phyloP scores from a whole-genome alignment of 2,888 invertebrate species.

The Hydrotaea cyrtoneurina region DNA sequence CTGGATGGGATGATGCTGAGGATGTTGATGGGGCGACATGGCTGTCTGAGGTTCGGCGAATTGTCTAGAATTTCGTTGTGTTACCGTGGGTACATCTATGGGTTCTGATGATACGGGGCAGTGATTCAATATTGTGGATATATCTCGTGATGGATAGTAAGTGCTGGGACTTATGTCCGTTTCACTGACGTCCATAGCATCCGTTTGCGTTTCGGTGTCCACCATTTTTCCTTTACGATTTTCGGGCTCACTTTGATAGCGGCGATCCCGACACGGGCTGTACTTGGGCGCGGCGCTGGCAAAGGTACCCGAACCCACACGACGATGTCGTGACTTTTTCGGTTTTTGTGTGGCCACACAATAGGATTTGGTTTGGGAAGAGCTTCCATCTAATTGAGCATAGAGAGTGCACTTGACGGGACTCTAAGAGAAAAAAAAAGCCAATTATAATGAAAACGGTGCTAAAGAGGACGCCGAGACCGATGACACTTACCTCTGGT shows the following conservation, averaged over 20 bases:
- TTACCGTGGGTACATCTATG: slow-evolving; percentile 67
- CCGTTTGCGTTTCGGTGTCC: slow-evolving; percentile 86
- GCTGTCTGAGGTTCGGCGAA: slow-evolving; percentile 67
- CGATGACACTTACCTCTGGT: slow-evolving; percentile 80
- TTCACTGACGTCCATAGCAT: slow-evolving; percentile 84
- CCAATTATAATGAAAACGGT: slow-evolving; percentile 16
- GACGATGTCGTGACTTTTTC: slow-evolving; percentile 83
- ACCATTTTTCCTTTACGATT: slow-evolving; percentile 81
- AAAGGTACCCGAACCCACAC: slow-evolving; percentile 84
- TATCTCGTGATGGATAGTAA: slow-evolving; percentile 77
- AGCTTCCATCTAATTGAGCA: slow-evolving; percentile 82
- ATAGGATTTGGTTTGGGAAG: slow-evolving; percentile 83
- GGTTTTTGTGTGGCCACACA: slow-evolving; percentile 79
- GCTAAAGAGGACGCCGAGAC: no score
- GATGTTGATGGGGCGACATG: not conserved
- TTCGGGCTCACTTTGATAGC: slow-evolving; percentile 81
- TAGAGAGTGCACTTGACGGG: slow-evolving; percentile 84
- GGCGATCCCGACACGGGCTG: slow-evolving; percentile 82
- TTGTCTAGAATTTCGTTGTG: slow-evolving; percentile 64
- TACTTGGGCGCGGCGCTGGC: slow-evolving; percentile 79
- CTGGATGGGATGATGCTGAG: slow-evolving; percentile 22
- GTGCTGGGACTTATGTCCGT: slow-evolving; percentile 83
- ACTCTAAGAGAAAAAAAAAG: slow-evolving; percentile 76
- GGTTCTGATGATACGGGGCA: slow-evolving; percentile 65
- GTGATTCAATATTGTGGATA: slow-evolving; percentile 71